Conservation (phyloP, 2,113 vertebrate species). For the Bombycilla garrulus region DNA sequence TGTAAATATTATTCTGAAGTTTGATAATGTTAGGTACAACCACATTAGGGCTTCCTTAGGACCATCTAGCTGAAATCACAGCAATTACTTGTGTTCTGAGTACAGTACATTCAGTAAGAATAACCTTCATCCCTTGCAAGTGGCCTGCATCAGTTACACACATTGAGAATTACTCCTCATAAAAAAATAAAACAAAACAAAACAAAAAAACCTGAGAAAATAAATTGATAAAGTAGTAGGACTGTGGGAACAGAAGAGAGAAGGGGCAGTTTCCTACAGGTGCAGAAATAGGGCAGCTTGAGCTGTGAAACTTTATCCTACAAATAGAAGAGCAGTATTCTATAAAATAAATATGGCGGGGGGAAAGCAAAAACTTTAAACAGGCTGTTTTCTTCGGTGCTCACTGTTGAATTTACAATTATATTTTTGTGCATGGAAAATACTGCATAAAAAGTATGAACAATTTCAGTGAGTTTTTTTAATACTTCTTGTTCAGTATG, state of each 20-base stretch:
- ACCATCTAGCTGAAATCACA: not conserved
- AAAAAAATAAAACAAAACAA: too few relatives aligned
- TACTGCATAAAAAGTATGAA: not conserved
- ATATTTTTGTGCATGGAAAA: not conserved
- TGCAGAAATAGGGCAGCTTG: not conserved
- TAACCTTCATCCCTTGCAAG: not conserved
- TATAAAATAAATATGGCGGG: constrained; percentile 20
- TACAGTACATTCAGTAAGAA: not conserved
- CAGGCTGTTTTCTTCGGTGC: not conserved
- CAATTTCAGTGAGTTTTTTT: not conserved
- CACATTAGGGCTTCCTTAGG: not conserved
- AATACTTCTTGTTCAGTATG: not conserved
- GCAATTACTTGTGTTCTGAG: not conserved
- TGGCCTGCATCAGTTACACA: not conserved
- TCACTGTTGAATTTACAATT: not conserved
- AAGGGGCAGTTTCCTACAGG: not conserved
- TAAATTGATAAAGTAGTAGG: not conserved
- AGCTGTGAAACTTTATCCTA: constrained; percentile 8
- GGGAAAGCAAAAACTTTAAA: not conserved
- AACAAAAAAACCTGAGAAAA: too few relatives aligned
- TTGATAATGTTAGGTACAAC: not conserved
- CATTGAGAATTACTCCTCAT: not conserved
- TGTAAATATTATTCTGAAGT: not conserved
- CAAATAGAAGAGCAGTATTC: not conserved
- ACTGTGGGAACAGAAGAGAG: not conserved